Percentiles rank a stretch among this genome's conserved stretches.
Evolutionary conservation across 2,888 invertebrate species (phyloP).

Genomic region (Hemaris fuciformis): DNA sequence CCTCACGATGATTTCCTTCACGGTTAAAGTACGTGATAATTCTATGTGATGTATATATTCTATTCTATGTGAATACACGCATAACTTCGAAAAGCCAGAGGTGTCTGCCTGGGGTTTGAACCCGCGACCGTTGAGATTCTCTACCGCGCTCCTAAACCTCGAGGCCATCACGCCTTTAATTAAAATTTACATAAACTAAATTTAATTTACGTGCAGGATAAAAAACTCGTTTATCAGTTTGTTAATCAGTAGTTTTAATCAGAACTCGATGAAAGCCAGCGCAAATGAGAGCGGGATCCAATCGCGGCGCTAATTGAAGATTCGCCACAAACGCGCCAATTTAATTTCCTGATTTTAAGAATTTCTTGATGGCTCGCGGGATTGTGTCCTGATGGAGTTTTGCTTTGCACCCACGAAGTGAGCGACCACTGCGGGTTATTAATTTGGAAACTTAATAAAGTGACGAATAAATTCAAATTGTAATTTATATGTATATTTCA

Average conservation of each 20-base stretch:
- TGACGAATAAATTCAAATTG: too few species aligned
- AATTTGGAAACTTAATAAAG: neutral
- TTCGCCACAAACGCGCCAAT: slow-evolving; percentile 21
- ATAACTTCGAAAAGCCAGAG: too few species aligned
- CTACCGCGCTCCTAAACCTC: too few species aligned
- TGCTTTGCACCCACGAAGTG: neutral
- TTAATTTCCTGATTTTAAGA: slow-evolving; percentile 28
- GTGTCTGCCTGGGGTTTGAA: too few species aligned
- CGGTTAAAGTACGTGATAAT: too few species aligned
- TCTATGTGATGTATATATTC: too few species aligned
- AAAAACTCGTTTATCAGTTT: neutral
- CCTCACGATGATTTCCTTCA: too few species aligned
- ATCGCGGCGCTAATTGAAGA: slow-evolving; percentile 16
- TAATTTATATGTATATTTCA: too few species aligned
- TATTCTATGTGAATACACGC: too few species aligned
- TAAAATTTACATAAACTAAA: too few species aligned
- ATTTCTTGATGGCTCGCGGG: slow-evolving; percentile 22
- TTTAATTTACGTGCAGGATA: neutral
- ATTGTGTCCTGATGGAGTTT: slow-evolving; percentile 9
- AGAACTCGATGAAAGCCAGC: neutral
- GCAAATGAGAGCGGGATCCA: slow-evolving; percentile 12
- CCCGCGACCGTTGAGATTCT: too few species aligned
- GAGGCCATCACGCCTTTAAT: too few species aligned
- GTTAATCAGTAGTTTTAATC: neutral
- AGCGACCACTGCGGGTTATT: neutral